These are phyloP conservation scores for Sus scrofa DNA, from an alignment of 2,113 vertebrate species.

Conservation along the genomic window T2T-Sscrofa CM000819.6:64003001-64003500, in stretches of 20 bases:
- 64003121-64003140: background rate
- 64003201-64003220: conserved; percentile 26
- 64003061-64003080: conserved; percentile 55
- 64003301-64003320: background rate
- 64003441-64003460: background rate
- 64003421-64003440: background rate
- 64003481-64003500: background rate
- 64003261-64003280: background rate
- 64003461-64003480: background rate
- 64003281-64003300: background rate
- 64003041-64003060: conserved; percentile 11
- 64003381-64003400: background rate
- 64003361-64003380: background rate
- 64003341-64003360: background rate
- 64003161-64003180: background rate
- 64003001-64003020: conserved; percentile 54
- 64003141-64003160: conserved; percentile 51
- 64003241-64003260: background rate
- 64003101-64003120: background rate
- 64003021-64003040: background rate
- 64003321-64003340: conserved; percentile 18
- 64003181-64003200: conserved; percentile 24
- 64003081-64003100: conserved; percentile 51
- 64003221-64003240: background rate
- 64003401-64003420: conserved; percentile 7